These are phyloP conservation scores for Tylochromis polylepis DNA, from an alignment of 2,113 vertebrate genomes.

Conservation along the genomic window DNA sequence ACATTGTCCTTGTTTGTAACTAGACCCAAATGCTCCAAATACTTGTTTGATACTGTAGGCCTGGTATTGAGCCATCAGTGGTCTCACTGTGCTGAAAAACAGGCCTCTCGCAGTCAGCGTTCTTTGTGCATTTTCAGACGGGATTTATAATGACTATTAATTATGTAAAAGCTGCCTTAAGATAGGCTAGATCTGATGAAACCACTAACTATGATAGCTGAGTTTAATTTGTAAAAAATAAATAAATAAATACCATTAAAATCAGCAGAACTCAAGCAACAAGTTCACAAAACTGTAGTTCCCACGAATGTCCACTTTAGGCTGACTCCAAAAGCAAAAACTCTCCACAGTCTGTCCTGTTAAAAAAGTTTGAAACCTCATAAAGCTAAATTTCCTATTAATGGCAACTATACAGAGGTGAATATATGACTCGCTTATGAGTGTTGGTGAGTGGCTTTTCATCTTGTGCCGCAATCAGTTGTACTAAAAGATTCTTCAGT, in stretches of 20 bases:
- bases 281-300: neutral
- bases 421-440: neutral
- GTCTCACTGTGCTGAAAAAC: neutral
- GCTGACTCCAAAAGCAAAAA: neutral
- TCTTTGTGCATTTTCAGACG: conserved; percentile 38
- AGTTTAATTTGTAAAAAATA: neutral
- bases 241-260: neutral
- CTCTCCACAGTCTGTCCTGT: neutral
- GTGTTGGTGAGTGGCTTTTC: neutral
- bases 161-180: conserved; percentile 21
- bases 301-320: neutral
- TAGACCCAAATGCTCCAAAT: neutral
- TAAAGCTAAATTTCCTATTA: neutral
- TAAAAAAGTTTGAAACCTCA: neutral
- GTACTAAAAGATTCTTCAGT: neutral
- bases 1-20: conserved; percentile 10
- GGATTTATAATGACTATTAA: conserved; percentile 47
- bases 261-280: neutral
- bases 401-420: neutral
- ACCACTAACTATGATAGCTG: neutral
- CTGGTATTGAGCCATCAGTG: conserved; percentile 27
- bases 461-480: neutral
- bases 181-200: neutral
- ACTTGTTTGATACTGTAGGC: conserved; percentile 24
- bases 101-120: conserved; percentile 16